Percentiles rank a stretch among this genome's conserved stretches.
phyloP scores from a whole-genome alignment of 1,140 invertebrate genomes.

The Orussus abietinus region DNA sequence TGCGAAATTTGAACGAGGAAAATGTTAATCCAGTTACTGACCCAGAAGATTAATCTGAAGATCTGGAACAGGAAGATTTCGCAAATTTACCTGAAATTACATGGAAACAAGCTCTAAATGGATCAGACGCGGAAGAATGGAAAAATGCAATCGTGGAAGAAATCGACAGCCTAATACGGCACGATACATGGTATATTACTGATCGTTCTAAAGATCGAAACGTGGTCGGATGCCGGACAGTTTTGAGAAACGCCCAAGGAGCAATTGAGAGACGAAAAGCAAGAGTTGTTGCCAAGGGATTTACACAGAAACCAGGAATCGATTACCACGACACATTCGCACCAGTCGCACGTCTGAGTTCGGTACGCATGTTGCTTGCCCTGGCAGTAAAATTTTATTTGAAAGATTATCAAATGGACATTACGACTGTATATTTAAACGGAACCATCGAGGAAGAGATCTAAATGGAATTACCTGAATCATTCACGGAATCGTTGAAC shows the following conservation, averaged over 20 bases:
- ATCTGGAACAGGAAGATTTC: constrained; percentile 1
- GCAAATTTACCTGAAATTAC: constrained; percentile 18
- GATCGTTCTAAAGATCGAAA: constrained; percentile 14
- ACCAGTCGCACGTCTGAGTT: constrained; percentile 21
- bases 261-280: constrained; percentile 27
- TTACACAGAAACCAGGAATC: constrained; percentile 25
- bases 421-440: constrained; percentile 31
- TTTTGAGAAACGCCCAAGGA: constrained; percentile 32
- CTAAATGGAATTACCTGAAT: constrained; percentile 25
- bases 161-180: constrained; percentile 27
- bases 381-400: constrained; percentile 9
- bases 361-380: constrained; percentile 17
- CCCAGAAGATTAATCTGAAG: too few species aligned
- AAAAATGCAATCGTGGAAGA: constrained; percentile 37
- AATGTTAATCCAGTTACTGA: too few species aligned
- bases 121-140: constrained; percentile 31
- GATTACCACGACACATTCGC: constrained; percentile 34
- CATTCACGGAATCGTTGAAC: constrained; percentile 14
- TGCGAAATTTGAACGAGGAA: background rate
- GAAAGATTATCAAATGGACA: constrained; percentile 15
- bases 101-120: constrained; percentile 26
- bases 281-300: constrained; percentile 33
- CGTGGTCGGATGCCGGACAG: constrained; percentile 34
- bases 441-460: constrained; percentile 32
- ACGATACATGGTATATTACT: constrained; percentile 35